Evolutionary conservation across 2,113 vertebrate species (phyloP).

Genomic region (Osmerus mordax): DNA sequence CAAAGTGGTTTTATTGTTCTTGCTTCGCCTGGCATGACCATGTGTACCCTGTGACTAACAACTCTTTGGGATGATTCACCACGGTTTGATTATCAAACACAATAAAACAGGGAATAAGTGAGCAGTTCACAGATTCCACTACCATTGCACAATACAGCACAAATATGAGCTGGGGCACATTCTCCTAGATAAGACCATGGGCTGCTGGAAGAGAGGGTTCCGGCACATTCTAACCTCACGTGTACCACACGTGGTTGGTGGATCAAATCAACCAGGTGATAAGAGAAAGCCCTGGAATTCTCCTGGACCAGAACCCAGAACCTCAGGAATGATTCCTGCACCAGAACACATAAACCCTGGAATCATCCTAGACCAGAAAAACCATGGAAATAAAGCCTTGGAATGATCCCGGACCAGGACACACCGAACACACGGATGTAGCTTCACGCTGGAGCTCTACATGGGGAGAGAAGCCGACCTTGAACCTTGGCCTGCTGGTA

Average conservation of each 20-base stretch:
- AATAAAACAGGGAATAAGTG: constrained; percentile 27
- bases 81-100: constrained; percentile 24
- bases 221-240: neutral
- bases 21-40: constrained; percentile 33
- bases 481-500: constrained; percentile 79
- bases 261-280: neutral
- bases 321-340: too few relatives aligned
- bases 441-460: neutral
- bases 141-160: constrained; percentile 26
- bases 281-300: neutral
- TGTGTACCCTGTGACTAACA: constrained; percentile 21
- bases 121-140: constrained; percentile 30
- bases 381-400: too few relatives aligned
- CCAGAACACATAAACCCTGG: too few relatives aligned
- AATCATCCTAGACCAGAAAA: too few relatives aligned
- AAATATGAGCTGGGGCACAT: constrained; percentile 10
- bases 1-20: constrained; percentile 38
- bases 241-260: neutral
- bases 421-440: neutral
- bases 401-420: too few relatives aligned
- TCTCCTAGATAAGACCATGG: constrained; percentile 15
- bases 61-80: constrained; percentile 13
- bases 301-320: neutral
- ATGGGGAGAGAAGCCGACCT: constrained; percentile 69
- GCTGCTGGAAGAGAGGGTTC: neutral